Conservation (phyloP, 2,888 invertebrate species). For the Hypsopygia costalis region DNA sequence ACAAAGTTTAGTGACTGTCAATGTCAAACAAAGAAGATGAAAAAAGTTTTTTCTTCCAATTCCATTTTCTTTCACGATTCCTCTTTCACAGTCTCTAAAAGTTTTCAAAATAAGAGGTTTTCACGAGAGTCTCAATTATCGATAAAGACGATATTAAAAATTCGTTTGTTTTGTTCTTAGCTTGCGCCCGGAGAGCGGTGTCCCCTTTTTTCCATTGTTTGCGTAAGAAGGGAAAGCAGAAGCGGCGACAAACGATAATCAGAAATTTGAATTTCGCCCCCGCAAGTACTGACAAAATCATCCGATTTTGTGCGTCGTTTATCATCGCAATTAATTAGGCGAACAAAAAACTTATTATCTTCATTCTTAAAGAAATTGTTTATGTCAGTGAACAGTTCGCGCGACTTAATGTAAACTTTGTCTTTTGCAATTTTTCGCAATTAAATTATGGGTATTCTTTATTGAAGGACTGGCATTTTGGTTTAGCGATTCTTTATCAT, state of each 20-base stretch:
- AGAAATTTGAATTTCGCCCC: conserved; percentile 75
- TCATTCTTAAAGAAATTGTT: conserved; percentile 42
- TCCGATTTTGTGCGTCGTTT: conserved; percentile 70
- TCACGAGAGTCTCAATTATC: conserved; percentile 79
- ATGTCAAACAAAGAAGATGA: conserved; percentile 81
- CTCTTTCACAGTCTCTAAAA: conserved; percentile 76
- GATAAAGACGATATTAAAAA: conserved; percentile 80
- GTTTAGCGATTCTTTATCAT: conserved; percentile 33
- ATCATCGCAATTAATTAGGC: conserved; percentile 70
- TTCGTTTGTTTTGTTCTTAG: conserved; percentile 80
- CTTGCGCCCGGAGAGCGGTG: conserved; percentile 64
- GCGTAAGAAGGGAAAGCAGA: conserved; percentile 66
- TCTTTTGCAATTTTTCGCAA: conserved; percentile 28
- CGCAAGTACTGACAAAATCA: conserved; percentile 67
- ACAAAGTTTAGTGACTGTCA: conserved; percentile 77
- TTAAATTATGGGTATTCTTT: conserved; percentile 24
- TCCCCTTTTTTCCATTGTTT: conserved; percentile 77
- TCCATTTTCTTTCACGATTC: conserved; percentile 75
- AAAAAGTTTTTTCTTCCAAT: conserved; percentile 77
- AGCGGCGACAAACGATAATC: conserved; percentile 70
- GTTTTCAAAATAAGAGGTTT: conserved; percentile 79
- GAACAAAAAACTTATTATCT: conserved; percentile 60
- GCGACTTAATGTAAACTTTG: conserved; percentile 38
- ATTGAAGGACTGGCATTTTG: conserved; percentile 24
- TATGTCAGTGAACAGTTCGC: conserved; percentile 44